Evolutionary conservation across 2,113 vertebrate genomes (phyloP).

Genomic region (Sinocyclocheilus rhinocerous): DNA sequence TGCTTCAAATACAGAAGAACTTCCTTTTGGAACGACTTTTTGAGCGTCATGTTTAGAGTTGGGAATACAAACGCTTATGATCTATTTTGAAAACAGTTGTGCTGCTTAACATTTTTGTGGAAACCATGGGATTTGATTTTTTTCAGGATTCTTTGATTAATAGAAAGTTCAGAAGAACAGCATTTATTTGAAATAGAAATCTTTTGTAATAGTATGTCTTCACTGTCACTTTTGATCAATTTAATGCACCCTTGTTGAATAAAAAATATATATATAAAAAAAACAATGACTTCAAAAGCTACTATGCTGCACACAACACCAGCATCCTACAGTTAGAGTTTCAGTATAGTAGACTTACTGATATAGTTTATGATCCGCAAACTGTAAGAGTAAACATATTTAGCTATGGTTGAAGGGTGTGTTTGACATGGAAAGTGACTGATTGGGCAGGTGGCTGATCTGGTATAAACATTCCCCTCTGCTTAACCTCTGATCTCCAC

Average conservation of each 20-base stretch:
- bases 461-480: background rate
- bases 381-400: background rate
- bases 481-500: background rate
- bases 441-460: background rate
- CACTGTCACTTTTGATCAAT: too few relatives aligned
- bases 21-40: background rate
- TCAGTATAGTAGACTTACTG: background rate
- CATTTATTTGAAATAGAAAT: too few relatives aligned
- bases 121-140: too few relatives aligned
- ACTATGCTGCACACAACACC: background rate
- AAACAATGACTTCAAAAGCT: background rate
- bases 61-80: background rate
- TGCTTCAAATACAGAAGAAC: background rate
- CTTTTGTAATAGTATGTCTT: too few relatives aligned
- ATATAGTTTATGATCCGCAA: background rate
- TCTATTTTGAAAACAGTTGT: background rate
- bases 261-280: too few relatives aligned
- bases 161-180: too few relatives aligned
- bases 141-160: too few relatives aligned
- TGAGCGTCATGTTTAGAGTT: background rate
- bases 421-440: constrained; percentile 1
- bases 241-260: too few relatives aligned
- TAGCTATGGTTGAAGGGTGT: background rate
- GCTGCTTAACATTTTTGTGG: background rate
- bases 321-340: background rate